Evolutionary conservation across 2,797 vertebrate genomes (phyloP).

Genomic region (Limnodromus scolopaceus): DNA sequence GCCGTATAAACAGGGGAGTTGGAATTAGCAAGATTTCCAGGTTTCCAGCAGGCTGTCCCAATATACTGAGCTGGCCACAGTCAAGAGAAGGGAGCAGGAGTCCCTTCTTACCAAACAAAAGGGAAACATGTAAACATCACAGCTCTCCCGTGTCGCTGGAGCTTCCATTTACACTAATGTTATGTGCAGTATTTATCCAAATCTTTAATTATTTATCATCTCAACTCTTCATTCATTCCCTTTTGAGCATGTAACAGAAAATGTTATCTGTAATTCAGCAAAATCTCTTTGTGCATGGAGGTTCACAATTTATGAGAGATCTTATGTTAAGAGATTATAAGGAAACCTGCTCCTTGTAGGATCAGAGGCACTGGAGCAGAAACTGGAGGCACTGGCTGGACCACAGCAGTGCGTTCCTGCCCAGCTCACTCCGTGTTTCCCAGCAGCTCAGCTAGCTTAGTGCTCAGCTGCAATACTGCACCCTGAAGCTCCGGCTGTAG

Average conservation of each 20-base stretch:
- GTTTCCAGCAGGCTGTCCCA: neutral
- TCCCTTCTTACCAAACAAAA: neutral
- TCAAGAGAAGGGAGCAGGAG: neutral
- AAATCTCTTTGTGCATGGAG: neutral
- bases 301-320: neutral
- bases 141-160: neutral
- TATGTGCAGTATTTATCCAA: conserved; percentile 14
- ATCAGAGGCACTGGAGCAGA: neutral
- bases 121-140: neutral
- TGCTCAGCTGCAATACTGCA: rapidly evolving
- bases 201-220: conserved; percentile 15
- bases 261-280: neutral
- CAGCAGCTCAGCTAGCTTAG: neutral
- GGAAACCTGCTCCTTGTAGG: neutral
- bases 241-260: neutral
- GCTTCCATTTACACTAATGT: neutral
- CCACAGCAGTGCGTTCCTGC: neutral
- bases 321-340: neutral
- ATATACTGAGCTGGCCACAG: neutral
- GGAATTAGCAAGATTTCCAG: neutral
- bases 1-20: neutral
- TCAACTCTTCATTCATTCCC: neutral
- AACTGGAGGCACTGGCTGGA: neutral
- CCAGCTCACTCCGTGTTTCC: neutral
- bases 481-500: neutral